phyloP scores from a whole-genome alignment of 2,113 vertebrate species.

The Sisor rabdophorus region DNA sequence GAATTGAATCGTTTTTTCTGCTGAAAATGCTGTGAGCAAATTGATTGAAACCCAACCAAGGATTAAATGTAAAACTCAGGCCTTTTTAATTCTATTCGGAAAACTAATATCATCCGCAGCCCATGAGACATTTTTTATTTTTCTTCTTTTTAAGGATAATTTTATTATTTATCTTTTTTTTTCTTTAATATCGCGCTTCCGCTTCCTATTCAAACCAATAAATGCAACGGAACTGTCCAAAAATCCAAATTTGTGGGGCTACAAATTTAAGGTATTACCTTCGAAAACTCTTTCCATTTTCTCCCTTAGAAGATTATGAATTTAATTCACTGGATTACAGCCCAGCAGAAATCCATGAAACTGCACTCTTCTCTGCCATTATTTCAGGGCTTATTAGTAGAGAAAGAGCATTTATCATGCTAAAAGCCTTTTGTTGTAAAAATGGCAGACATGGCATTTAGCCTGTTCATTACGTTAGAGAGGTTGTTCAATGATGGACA shows the following conservation, averaged over 20 bases:
- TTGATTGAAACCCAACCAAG: background rate
- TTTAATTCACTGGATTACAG: conserved; percentile 71
- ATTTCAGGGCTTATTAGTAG: conserved; percentile 68
- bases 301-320: conserved; percentile 65
- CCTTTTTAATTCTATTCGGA: background rate
- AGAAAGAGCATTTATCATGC: conserved; percentile 65
- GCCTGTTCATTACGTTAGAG: conserved; percentile 54
- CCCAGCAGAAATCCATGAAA: conserved; percentile 62
- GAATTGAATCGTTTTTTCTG: background rate
- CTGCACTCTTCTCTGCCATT: conserved; percentile 65
- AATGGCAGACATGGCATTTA: conserved; percentile 50
- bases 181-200: conserved; percentile 67
- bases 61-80: background rate
- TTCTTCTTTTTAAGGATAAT: conserved; percentile 65
- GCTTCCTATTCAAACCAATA: conserved; percentile 72
- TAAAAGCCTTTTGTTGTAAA: conserved; percentile 58
- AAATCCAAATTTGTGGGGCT: conserved; percentile 67
- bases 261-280: conserved; percentile 71
- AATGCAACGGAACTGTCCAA: conserved; percentile 58
- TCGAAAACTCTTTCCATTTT: conserved; percentile 64
- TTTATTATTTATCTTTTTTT: conserved; percentile 71
- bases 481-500: conserved; percentile 53
- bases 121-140: conserved; percentile 53
- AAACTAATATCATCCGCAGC: conserved; percentile 56
- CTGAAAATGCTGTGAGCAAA: background rate